Base-by-base conservation (phyloP, 2,797 vertebrate genomes). In the Chiroxiphia lanceolata region DNA sequence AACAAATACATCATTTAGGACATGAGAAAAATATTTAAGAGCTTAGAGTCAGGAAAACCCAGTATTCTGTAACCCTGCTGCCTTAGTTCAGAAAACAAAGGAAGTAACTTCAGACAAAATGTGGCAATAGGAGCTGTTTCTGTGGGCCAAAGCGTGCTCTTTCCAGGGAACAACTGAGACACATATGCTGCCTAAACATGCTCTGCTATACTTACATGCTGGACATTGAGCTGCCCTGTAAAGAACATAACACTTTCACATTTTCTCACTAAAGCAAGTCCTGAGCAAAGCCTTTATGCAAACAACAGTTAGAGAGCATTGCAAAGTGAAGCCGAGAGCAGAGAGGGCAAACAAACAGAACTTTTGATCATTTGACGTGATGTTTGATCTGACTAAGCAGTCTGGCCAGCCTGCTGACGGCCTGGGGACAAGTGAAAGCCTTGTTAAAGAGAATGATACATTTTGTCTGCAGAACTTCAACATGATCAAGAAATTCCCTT, bases 271-370 rank as follows among this genome's bases (percentile, higher is more conserved):
- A 75, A 57, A 65, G 13, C 44, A 68, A 89, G 33, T 44, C 16
- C n/a, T 42, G 54, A 63, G 44, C 15, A 84, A 91, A 79, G 16
- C 25, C 44, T 81, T 47, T 95, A n/a, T 61, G 26, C 61, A 82
- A 86, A 82, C 25, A 86, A 16, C 13, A 76, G 29, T 64, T 34
- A 71, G 36, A 79, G 27, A 72, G 44, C 38, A 23, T 19, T 65
- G 50, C 27, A 94, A 79, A 50, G 60, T 67, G 40, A 80, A 89
- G 56, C 9, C 0, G 0, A 88, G 65, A 63, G 48, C 54, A 71
- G 27, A 36, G 48, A 44, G 27, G 0, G 0, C 3, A 10, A 83
- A 47, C 0, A 0, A 91, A 88, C 61, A 57, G 56, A 86, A 26
- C 33, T 86, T 68, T 18, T 50, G 40, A 63, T 79, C 65, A 56